Conservation (phyloP, 1,140 invertebrate genomes). For the Atta texana region DNA sequence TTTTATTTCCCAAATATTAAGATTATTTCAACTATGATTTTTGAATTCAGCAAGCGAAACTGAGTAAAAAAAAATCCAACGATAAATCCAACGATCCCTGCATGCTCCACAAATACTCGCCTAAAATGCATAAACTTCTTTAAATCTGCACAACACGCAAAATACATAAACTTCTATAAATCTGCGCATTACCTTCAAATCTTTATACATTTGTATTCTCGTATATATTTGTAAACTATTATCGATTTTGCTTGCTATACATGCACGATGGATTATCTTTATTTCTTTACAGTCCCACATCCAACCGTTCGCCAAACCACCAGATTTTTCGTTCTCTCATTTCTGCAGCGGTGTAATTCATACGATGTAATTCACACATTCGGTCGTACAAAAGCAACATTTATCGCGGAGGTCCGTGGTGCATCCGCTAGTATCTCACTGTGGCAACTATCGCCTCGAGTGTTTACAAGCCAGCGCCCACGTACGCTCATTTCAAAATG, state of each 20-base stretch:
- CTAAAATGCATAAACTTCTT: no score
- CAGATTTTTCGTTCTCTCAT: conserved; percentile 10
- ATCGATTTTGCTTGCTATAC: background rate
- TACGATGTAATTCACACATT: conserved; percentile 41
- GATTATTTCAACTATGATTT: no score
- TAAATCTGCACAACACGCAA: background rate
- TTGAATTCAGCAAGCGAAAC: no score
- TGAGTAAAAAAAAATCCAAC: no score
- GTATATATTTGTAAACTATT: background rate
- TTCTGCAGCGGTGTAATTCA: conserved; percentile 16
- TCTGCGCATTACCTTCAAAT: no score
- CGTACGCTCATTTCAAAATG: conserved; percentile 70
- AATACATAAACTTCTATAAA: no score
- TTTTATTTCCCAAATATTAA: no score
- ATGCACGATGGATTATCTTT: conserved; percentile 12
- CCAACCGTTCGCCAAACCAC: background rate
- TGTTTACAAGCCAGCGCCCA: conserved; percentile 58
- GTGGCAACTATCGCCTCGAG: conserved; percentile 47
- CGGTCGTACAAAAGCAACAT: conserved; percentile 54
- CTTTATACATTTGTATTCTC: background rate
- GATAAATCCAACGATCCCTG: no score
- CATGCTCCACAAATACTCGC: no score
- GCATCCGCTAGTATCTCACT: conserved; percentile 43
- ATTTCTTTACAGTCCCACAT: conserved; percentile 31
- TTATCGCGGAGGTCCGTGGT: conserved; percentile 31